A percentile compares a stretch with the other conserved stretches of the same genome.
Conservation (phyloP, 64 coral and sea anemone species). For the Actinia equina region DNA sequence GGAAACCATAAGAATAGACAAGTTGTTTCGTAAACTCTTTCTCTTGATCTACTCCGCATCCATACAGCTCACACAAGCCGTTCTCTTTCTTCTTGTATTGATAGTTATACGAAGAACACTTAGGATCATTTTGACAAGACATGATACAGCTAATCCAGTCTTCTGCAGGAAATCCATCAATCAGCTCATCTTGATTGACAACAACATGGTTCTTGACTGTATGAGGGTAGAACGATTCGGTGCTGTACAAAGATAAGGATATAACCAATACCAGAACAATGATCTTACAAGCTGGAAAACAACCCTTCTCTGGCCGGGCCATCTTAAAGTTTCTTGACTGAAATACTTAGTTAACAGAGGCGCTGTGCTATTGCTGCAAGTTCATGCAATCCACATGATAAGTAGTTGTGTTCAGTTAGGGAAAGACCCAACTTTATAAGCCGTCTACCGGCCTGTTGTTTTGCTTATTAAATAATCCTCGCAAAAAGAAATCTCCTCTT, state of each 20-base stretch:
- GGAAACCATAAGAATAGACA: neutral
- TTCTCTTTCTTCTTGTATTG: neutral
- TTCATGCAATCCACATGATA: too few species aligned
- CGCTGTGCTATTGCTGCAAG: too few species aligned
- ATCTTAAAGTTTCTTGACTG: neutral
- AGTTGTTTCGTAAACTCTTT: neutral
- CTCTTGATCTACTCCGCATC: neutral
- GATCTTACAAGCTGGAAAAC: neutral
- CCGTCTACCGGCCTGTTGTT: too few species aligned
- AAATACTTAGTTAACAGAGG: too few species aligned
- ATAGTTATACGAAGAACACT: neutral
- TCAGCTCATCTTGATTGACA: neutral
- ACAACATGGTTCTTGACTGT: constrained; percentile 10
- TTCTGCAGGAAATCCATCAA: neutral
- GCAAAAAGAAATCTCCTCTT: too few species aligned
- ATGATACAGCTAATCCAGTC: constrained; percentile 16
- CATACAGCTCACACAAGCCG: neutral
- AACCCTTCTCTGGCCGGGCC: neutral
- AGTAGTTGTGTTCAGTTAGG: too few species aligned
- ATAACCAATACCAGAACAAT: neutral
- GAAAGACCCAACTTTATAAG: too few species aligned
- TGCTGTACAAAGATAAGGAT: neutral
- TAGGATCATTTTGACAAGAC: constrained; percentile 16
- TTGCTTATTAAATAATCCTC: too few species aligned
- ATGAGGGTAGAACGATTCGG: neutral